Conservation (phyloP, 2,797 vertebrate genomes). For the Protonibea diacanthus region DNA sequence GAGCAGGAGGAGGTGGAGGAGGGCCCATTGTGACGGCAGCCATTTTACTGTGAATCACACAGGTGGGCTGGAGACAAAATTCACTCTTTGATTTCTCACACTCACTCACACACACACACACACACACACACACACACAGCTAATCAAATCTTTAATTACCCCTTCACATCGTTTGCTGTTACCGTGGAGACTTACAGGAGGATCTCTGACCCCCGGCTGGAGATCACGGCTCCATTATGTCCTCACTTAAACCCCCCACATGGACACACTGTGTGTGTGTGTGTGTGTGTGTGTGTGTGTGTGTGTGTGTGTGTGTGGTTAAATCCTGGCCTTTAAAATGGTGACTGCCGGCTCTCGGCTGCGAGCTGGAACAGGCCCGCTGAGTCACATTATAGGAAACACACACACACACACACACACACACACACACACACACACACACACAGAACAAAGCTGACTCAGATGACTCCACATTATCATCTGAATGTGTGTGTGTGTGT, state of each 20-base stretch:
- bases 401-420: not conserved
- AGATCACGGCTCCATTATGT: constrained; percentile 44
- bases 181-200: too few relatives aligned
- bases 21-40: constrained; percentile 28
- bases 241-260: constrained; percentile 53
- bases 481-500: not conserved
- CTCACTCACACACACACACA: too few relatives aligned
- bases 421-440: too few relatives aligned
- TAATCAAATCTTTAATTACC: not conserved
- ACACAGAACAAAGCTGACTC: constrained; percentile 18
- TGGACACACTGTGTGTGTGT: constrained; percentile 13
- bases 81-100: not conserved
- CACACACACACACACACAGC: too few relatives aligned
- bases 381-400: constrained; percentile 58
- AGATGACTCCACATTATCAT: constrained; percentile 19
- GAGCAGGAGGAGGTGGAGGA: constrained; percentile 15
- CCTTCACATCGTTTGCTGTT: too few relatives aligned
- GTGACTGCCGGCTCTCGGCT: constrained; percentile 44
- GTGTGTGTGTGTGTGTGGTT: constrained; percentile 21
- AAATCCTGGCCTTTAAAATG: constrained; percentile 41
- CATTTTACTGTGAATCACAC: constrained; percentile 51
- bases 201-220: not conserved
- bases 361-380: constrained; percentile 57
- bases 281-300: constrained; percentile 4
- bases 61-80: constrained; percentile 4